Base-by-base conservation (phyloP, 2,888 invertebrate species). In the Nebria salina region DNA sequence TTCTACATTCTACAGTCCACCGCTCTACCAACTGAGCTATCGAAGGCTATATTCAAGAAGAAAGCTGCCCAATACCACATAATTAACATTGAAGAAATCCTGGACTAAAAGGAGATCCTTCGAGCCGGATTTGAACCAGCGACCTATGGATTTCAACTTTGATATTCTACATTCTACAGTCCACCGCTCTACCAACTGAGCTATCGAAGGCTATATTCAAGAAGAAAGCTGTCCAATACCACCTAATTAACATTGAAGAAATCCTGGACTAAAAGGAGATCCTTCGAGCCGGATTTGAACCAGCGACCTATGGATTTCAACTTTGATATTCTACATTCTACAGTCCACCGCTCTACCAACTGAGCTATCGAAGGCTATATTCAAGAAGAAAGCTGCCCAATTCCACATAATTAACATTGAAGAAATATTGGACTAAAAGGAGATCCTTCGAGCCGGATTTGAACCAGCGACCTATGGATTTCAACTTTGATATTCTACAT, bases 91-190 rank as follows among this genome's bases (percentile, higher is more conserved):
- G 54, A 9, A 13, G 13, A 8, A 54, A 1, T 1, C 1, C 26
- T 34, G 34, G 34, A 70, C 25, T 8, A 15, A 70, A 70, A 70
- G 0, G 2, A 0, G 68, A 75, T 91, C 91, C 91, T 91, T 92
- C 92, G 92, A 92, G 91, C 92, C 91, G 91, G 91, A 92, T 92
- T 92, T 92, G 92, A 92, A 92, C 92, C 92, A 92, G 92, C 91
- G 91, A 92, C 92, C 92, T 92, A 92, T 92, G 92, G 92, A 92
- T 92, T 72, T 83, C 91, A 87, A 83, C 68, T 25, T 68, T 68
- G 13, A 15, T 54, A 20, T 20, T 20, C 2, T 3, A 54, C 54
- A 54, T 54, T 54, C 54, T 54, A 54, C 54, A 54, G 54, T 54
- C 54, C 54, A 54, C 54, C 54, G 54, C 54, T 54, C 54, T 54